Conservation (phyloP, 1,140 invertebrate genomes). For the Leguminivora glycinivorella region DNA sequence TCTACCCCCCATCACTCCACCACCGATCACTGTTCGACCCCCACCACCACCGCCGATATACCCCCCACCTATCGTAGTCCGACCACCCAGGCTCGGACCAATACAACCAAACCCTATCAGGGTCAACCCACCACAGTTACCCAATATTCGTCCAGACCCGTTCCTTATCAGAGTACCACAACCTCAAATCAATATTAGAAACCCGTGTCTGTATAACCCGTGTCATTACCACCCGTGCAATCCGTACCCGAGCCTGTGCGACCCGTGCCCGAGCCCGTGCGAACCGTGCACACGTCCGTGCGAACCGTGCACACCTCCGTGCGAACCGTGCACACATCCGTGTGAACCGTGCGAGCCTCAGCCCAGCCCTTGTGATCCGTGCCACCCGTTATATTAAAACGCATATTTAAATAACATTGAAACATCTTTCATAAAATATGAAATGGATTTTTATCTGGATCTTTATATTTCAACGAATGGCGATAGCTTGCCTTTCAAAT, state of each 20-base stretch:
- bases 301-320: constrained; percentile 14
- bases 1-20: constrained; percentile 41
- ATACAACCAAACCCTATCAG: background rate
- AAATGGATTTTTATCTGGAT: no score
- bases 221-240: constrained; percentile 8
- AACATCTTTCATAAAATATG: background rate
- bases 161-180: background rate
- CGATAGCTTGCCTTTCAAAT: no score
- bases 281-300: constrained; percentile 29
- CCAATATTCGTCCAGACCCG: background rate
- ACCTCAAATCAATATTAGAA: background rate
- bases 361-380: background rate
- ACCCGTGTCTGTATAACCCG: constrained; percentile 17
- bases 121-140: background rate
- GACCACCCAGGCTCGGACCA: background rate
- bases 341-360: background rate
- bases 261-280: constrained; percentile 16
- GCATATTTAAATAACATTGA: background rate
- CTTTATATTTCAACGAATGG: no score
- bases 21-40: constrained; percentile 48
- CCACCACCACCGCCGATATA: constrained; percentile 43
- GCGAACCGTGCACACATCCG: constrained; percentile 2
- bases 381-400: background rate
- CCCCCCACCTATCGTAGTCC: constrained; percentile 40
- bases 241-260: background rate